Evolutionary conservation across 2,797 vertebrate species (phyloP).

Genomic region (Discoglossus pictus): DNA sequence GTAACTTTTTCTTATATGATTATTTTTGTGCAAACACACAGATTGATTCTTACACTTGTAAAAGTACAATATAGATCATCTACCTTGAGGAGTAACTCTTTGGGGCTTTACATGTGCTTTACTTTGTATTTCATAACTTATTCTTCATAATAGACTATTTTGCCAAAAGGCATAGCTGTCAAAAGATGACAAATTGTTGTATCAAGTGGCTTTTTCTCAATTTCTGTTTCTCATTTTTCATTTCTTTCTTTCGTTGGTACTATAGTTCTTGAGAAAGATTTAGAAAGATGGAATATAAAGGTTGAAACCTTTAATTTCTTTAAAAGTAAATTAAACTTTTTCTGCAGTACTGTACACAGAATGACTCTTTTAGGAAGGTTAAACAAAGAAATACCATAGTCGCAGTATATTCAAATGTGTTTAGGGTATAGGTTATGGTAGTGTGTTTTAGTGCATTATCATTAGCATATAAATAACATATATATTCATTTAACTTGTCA

Average conservation of each 20-base stretch:
- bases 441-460: no score
- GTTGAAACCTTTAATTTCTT: slow-evolving; percentile 29
- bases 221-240: slow-evolving; percentile 50
- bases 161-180: slow-evolving; percentile 58
- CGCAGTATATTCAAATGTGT: background rate
- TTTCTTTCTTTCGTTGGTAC: slow-evolving; percentile 29
- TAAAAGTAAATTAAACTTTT: no score
- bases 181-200: slow-evolving; percentile 61
- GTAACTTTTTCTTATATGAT: slow-evolving; percentile 6
- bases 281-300: slow-evolving; percentile 27
- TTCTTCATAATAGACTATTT: slow-evolving; percentile 58
- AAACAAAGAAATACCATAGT: background rate
- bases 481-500: no score
- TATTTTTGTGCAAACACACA: slow-evolving; percentile 31
- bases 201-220: slow-evolving; percentile 55
- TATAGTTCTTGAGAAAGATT: slow-evolving; percentile 32
- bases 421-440: no score
- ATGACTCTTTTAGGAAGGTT: no score
- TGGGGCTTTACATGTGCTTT: slow-evolving; percentile 52
- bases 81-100: slow-evolving; percentile 53
- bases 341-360: no score
- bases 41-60: slow-evolving; percentile 23
- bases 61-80: slow-evolving; percentile 25
- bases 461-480: no score
- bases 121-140: slow-evolving; percentile 53